A percentile compares a stretch with the other conserved stretches of the same genome.
phyloP scores from a whole-genome alignment of 2,888 invertebrate genomes.

The Stenodema calcarata region DNA sequence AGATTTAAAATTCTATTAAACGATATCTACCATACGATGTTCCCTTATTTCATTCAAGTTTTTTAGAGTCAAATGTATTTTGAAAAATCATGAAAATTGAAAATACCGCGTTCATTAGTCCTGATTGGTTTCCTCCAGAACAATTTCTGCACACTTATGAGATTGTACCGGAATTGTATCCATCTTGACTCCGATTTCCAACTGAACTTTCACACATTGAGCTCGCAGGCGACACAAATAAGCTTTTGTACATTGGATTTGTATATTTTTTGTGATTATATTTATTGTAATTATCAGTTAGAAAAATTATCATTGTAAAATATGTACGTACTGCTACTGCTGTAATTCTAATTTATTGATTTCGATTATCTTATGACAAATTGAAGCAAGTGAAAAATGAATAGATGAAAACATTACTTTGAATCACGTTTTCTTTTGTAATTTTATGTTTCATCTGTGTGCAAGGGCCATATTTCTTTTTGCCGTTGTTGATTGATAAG shows the following conservation, averaged over 20 bases:
- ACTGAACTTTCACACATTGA: not conserved
- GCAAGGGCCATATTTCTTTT: not conserved
- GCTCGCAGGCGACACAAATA: not conserved
- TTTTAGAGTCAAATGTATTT: not conserved
- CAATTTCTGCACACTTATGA: not conserved
- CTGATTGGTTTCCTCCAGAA: not conserved
- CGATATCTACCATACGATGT: too few relatives aligned
- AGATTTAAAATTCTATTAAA: too few relatives aligned
- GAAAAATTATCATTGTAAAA: constrained; percentile 19
- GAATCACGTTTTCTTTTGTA: not conserved
- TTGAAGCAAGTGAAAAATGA: too few relatives aligned
- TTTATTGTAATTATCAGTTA: constrained; percentile 9
- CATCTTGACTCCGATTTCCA: not conserved
- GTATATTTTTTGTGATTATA: constrained; percentile 39
- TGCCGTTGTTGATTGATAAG: not conserved
- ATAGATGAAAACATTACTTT: not conserved
- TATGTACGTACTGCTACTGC: not conserved
- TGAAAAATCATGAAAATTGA: not conserved
- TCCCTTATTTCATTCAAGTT: not conserved
- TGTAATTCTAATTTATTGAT: not conserved
- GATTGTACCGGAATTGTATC: too few relatives aligned
- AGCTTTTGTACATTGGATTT: constrained; percentile 19
- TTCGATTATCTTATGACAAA: not conserved
- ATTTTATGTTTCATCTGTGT: not conserved
- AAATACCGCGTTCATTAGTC: not conserved